phyloP scores from a whole-genome alignment of 2,797 vertebrate species.

The Anas capensis region DNA sequence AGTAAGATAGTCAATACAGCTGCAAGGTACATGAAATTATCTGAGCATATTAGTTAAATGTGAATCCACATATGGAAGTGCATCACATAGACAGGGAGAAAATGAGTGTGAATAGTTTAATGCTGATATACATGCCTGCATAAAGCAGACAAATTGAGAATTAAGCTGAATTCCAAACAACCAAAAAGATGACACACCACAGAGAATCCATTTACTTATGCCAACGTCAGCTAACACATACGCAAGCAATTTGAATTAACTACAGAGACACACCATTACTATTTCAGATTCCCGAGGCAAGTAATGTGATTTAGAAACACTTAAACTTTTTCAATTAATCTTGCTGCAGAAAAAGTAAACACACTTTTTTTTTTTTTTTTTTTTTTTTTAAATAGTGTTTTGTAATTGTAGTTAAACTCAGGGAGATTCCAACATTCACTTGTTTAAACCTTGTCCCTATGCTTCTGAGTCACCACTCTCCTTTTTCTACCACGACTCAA shows the following conservation, averaged over 20 bases:
- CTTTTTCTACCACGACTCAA: background rate
- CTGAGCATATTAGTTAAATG: slow-evolving; percentile 18
- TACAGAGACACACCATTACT: slow-evolving; percentile 29
- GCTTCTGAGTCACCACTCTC: background rate
- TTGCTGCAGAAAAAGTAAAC: background rate
- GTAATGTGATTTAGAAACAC: slow-evolving; percentile 15
- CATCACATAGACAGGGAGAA: background rate
- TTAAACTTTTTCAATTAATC: slow-evolving; percentile 45
- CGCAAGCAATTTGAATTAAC: slow-evolving; percentile 27
- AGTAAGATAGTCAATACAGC: slow-evolving; percentile 18
- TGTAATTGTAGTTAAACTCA: background rate
- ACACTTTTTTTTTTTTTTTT: background rate
- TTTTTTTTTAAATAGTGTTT: background rate
- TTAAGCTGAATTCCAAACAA: slow-evolving; percentile 26
- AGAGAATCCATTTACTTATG: slow-evolving; percentile 64
- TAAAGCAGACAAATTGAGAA: slow-evolving; percentile 25
- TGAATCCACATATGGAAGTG: slow-evolving; percentile 2
- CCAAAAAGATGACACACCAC: slow-evolving; percentile 20
- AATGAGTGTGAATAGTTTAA: background rate
- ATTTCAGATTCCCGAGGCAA: slow-evolving; percentile 48
- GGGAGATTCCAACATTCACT: background rate
- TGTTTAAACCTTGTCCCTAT: background rate
- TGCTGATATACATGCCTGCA: background rate
- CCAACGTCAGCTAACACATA: slow-evolving; percentile 30
- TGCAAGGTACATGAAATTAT: background rate